A percentile compares a stretch with the other conserved stretches of the same genome.
These are phyloP conservation scores for Heptascelio sp. DNA, from an alignment of 2,888 invertebrate genomes.

Conservation along the genomic window DNA sequence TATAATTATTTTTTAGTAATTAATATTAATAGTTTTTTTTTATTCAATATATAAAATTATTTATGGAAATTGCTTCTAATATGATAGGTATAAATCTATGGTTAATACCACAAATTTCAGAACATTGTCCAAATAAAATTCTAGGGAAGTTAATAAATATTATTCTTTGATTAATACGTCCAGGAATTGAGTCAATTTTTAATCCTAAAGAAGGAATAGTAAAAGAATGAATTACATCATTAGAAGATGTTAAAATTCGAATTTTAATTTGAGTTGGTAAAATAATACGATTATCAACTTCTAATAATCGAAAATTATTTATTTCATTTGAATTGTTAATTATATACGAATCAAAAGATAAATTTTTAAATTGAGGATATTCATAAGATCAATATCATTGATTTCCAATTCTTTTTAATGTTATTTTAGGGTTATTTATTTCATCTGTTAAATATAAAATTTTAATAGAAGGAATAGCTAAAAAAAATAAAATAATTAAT, in stretches of 20 bases:
- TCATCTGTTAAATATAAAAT: conserved; percentile 88
- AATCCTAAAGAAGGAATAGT: conserved; percentile 88
- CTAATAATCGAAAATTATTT: conserved; percentile 87
- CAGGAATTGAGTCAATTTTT: conserved; percentile 89
- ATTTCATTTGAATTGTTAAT: too few species aligned
- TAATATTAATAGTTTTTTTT: too few species aligned
- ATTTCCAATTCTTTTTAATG: conserved; percentile 88
- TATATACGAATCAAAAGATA: conserved; percentile 89
- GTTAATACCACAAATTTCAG: conserved; percentile 94
- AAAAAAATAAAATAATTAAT: conserved; percentile 87
- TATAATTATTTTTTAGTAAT: too few species aligned
- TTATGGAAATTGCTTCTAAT: conserved; percentile 86
- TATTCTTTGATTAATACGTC: conserved; percentile 88
- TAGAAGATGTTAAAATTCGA: conserved; percentile 87
- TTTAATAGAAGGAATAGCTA: conserved; percentile 87
- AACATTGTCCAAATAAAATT: conserved; percentile 92
- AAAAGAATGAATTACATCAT: conserved; percentile 91
- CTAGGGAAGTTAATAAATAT: conserved; percentile 88
- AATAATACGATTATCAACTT: conserved; percentile 88
- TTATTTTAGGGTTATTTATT: conserved; percentile 86
- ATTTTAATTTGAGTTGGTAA: conserved; percentile 88
- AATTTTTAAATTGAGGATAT: conserved; percentile 87
- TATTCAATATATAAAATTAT: conserved; percentile 75
- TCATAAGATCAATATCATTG: conserved; percentile 91
- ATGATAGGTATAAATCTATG: conserved; percentile 94